Conservation (phyloP, 2,113 vertebrate genomes). For the Fregata magnificens region DNA sequence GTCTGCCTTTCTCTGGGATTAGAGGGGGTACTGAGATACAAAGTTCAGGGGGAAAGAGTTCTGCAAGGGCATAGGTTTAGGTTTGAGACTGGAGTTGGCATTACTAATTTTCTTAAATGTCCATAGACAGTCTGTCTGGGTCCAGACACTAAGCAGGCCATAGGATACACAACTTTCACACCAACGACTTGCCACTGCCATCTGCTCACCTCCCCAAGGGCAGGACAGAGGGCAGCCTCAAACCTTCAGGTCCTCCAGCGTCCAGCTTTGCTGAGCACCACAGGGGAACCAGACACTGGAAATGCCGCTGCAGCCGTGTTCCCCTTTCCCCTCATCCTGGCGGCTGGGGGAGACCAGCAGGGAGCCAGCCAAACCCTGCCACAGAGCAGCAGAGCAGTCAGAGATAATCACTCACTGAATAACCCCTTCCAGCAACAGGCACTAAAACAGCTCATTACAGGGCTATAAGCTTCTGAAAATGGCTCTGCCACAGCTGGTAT, state of each 20-base stretch:
- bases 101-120: not conserved
- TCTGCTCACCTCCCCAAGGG: not conserved
- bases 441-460: not conserved
- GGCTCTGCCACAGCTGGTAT: not conserved
- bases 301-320: not conserved
- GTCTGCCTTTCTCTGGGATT: not conserved
- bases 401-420: not conserved
- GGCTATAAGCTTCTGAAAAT: not conserved
- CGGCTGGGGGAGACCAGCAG: not conserved
- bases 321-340: not conserved
- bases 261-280: not conserved
- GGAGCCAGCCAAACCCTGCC: not conserved
- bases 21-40: not conserved
- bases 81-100: not conserved
- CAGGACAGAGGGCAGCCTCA: not conserved
- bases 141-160: not conserved
- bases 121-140: not conserved
- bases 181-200: not conserved
- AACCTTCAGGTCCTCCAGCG: not conserved
- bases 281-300: rapidly evolving
- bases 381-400: not conserved
- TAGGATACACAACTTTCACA: rapidly evolving
- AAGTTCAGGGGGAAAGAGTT: not conserved
- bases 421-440: not conserved
- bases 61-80: not conserved